Evolutionary conservation across 2,797 vertebrate genomes (phyloP).

Genomic region (Hypotaenidia okinawae): DNA sequence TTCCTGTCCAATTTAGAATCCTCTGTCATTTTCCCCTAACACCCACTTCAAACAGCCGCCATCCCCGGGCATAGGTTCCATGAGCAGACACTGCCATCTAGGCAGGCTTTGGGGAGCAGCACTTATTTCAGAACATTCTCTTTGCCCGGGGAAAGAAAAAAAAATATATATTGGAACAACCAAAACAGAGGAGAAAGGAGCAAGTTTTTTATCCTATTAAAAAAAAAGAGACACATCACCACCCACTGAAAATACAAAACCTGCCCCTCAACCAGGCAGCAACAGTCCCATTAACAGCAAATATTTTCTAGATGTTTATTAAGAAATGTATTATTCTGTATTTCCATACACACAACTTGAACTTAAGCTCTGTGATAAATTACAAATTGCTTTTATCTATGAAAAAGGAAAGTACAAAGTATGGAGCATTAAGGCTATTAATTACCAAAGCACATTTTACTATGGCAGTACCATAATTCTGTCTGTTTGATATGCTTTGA

Average conservation of each 20-base stretch:
- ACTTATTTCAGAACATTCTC: not conserved
- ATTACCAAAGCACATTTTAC: not conserved
- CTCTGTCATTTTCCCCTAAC: not conserved
- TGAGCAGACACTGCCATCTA: slow-evolving; percentile 70
- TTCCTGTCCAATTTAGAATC: not conserved
- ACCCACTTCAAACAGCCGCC: not conserved
- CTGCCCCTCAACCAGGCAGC: not conserved
- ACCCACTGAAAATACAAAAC: not conserved
- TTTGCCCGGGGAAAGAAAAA: not conserved
- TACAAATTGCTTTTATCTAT: not conserved
- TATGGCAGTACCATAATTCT: not conserved
- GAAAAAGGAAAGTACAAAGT: not conserved
- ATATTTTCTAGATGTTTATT: slow-evolving; percentile 15
- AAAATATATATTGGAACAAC: not conserved
- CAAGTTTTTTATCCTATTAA: not conserved
- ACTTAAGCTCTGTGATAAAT: not conserved
- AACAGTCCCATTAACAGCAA: not conserved
- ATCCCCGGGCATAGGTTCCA: not conserved
- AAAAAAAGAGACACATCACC: not conserved
- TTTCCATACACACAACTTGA: not conserved
- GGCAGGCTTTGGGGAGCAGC: slow-evolving; percentile 39
- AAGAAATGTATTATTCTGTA: not conserved
- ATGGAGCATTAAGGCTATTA: not conserved
- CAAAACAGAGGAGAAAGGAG: not conserved
- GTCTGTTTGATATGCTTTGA: not conserved